Evolutionary conservation across 2,797 vertebrate genomes (phyloP).

Genomic region (Morelia viridis): DNA sequence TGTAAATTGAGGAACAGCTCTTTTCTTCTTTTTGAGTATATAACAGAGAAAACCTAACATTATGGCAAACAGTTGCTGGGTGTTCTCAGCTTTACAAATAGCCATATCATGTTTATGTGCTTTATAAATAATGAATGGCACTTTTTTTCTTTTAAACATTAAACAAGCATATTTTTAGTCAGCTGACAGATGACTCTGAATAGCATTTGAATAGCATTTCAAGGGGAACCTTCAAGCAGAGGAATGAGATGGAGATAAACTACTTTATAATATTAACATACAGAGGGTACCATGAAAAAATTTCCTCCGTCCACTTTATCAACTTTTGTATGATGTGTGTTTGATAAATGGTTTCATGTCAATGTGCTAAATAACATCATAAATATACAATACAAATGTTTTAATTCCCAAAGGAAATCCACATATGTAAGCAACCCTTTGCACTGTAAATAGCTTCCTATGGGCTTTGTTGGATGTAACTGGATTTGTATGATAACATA

Average conservation of each 20-base stretch:
- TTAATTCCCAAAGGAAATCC: neutral
- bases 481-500: neutral
- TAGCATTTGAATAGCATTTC: conserved; percentile 31
- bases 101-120: conserved; percentile 15
- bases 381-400: neutral
- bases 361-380: neutral
- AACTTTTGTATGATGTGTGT: neutral
- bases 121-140: conserved; percentile 21
- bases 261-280: neutral
- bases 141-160: conserved; percentile 26
- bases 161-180: neutral
- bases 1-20: conserved; percentile 41
- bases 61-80: neutral
- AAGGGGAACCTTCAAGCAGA: conserved; percentile 11
- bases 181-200: conserved; percentile 24
- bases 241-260: neutral
- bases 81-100: conserved; percentile 30
- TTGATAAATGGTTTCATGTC: neutral
- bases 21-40: conserved; percentile 35
- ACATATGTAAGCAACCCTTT: neutral
- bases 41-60: conserved; percentile 24
- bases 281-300: neutral
- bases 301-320: conserved; percentile 27
- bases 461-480: neutral
- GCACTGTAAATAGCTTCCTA: neutral